Conservation (phyloP, 2,888 invertebrate species). For the Dasypogon diadema region DNA sequence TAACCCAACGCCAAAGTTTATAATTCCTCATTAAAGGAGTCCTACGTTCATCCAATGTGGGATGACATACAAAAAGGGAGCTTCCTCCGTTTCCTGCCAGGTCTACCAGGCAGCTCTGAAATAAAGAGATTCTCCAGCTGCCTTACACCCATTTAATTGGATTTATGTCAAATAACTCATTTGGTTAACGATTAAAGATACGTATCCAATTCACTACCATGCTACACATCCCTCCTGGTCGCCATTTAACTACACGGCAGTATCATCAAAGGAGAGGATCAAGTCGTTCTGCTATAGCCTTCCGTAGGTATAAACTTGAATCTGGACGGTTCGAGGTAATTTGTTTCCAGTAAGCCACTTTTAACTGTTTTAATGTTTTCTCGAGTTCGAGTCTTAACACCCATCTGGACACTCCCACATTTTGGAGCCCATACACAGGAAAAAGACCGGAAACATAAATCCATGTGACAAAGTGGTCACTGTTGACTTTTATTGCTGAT, state of each 20-base stretch:
- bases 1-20: no score
- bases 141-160: conserved; percentile 36
- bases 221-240: neutral
- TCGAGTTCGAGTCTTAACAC: neutral
- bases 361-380: conserved; percentile 21
- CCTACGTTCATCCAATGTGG: no score
- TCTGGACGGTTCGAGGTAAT: conserved; percentile 7
- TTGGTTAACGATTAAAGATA: conserved; percentile 37
- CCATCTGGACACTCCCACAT: conserved; percentile 8
- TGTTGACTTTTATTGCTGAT: conserved; percentile 40
- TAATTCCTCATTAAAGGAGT: no score
- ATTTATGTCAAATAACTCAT: conserved; percentile 46
- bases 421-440: neutral
- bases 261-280: neutral
- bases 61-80: no score
- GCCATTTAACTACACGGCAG: neutral
- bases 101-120: no score
- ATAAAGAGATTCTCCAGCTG: no score
- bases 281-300: neutral
- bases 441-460: conserved; percentile 36
- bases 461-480: conserved; percentile 21
- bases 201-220: neutral
- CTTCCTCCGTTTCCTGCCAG: no score
- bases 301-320: conserved; percentile 17
- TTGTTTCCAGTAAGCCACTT: conserved; percentile 19